Percentiles rank a stretch among this genome's conserved stretches.
phyloP scores from a whole-genome alignment of 2,797 vertebrate genomes.

The Taenioides sp. region DNA sequence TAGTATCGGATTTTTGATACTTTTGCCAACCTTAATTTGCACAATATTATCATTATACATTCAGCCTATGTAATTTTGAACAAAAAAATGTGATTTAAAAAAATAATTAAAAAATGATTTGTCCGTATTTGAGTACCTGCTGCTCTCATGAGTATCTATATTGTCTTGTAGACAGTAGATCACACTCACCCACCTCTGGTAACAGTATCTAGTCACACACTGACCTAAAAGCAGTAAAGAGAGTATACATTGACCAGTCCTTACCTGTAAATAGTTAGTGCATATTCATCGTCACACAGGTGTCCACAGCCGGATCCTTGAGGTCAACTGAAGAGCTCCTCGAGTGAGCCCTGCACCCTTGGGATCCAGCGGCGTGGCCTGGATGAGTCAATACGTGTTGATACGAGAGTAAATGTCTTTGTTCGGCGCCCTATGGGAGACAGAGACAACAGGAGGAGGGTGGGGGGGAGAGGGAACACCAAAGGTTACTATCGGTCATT shows the following conservation, averaged over 20 bases:
- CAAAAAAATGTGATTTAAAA: too few relatives aligned
- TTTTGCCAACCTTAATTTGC: too few relatives aligned
- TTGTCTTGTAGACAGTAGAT: too few relatives aligned
- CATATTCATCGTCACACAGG: conserved; percentile 58
- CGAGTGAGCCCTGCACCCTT: conserved; percentile 33
- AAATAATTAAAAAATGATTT: too few relatives aligned
- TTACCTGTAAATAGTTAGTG: conserved; percentile 75
- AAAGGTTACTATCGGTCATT: conserved; percentile 86
- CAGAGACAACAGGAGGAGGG: conserved; percentile 33
- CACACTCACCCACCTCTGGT: too few relatives aligned
- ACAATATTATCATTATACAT: too few relatives aligned
- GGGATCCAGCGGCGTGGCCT: conserved; percentile 38
- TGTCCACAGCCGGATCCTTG: conserved; percentile 51
- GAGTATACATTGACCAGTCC: too few relatives aligned
- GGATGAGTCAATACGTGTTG: conserved; percentile 48
- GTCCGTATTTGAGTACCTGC: too few relatives aligned
- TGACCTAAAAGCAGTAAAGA: neutral
- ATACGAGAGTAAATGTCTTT: conserved; percentile 52
- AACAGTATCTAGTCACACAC: too few relatives aligned
- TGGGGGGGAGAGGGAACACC: conserved; percentile 48
- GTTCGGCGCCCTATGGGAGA: conserved; percentile 64
- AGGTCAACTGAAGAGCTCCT: conserved; percentile 36
- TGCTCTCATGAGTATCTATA: too few relatives aligned
- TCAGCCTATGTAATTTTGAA: too few relatives aligned
- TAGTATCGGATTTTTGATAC: too few relatives aligned